A percentile compares a stretch with the other conserved stretches of the same genome.
Evolutionary conservation across 2,113 vertebrate species (phyloP).

Genomic region (Macquaria ambigua): DNA sequence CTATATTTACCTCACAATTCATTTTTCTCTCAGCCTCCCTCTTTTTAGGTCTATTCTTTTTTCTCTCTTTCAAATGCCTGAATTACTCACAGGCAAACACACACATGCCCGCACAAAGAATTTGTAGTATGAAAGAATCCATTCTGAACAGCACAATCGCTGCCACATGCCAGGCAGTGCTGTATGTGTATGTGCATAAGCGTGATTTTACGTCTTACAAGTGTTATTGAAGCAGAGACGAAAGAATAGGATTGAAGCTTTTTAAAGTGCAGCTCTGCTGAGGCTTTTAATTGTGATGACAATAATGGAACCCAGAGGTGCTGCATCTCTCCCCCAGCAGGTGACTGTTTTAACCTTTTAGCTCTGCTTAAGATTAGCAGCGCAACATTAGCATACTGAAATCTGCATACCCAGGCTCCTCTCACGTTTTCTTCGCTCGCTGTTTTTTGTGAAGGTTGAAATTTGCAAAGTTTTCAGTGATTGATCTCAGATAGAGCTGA

Average conservation of each 20-base stretch:
- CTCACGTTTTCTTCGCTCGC: neutral
- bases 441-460: constrained; percentile 27
- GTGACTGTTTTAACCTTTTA: constrained; percentile 63
- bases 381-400: constrained; percentile 27
- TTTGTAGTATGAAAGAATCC: constrained; percentile 20
- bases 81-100: constrained; percentile 2
- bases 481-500: neutral
- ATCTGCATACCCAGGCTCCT: neutral
- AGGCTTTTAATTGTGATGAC: constrained; percentile 50
- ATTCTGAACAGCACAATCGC: constrained; percentile 24
- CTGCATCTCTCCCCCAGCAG: constrained; percentile 56
- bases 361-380: constrained; percentile 40
- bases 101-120: neutral
- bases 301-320: constrained; percentile 55
- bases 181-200: neutral
- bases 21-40: constrained; percentile 5
- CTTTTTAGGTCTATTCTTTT: constrained; percentile 7
- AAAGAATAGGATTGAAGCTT: constrained; percentile 20
- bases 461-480: neutral
- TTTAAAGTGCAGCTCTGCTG: constrained; percentile 44
- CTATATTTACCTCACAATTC: constrained; percentile 17
- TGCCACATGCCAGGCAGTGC: constrained; percentile 7
- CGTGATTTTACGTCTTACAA: neutral
- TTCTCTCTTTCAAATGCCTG: constrained; percentile 11
- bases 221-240: constrained; percentile 28